These are phyloP conservation scores for Dipodomys spectabilis DNA, from an alignment of 2,113 vertebrate genomes.

Conservation along the genomic window DNA sequence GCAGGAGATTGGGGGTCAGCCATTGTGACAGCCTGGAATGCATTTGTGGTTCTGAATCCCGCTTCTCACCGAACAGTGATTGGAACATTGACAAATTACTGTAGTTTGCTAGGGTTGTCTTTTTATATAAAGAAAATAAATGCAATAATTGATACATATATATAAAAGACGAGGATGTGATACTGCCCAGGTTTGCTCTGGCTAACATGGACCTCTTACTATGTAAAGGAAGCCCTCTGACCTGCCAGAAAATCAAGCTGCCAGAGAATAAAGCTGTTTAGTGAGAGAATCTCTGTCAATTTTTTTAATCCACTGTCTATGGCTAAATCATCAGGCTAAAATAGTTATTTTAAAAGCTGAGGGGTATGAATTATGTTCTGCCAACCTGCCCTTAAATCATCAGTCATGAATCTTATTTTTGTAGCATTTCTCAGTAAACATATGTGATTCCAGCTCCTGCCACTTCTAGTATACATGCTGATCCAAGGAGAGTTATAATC, in stretches of 20 bases:
- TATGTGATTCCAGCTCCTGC: background rate
- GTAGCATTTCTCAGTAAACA: background rate
- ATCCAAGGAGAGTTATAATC: background rate
- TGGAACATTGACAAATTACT: too few relatives aligned
- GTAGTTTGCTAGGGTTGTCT: too few relatives aligned
- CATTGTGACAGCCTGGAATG: too few relatives aligned
- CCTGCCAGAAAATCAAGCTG: rapidly evolving
- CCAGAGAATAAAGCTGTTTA: too few relatives aligned
- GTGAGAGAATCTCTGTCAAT: too few relatives aligned
- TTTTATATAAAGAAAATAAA: too few relatives aligned
- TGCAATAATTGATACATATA: too few relatives aligned
- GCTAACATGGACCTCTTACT: background rate
- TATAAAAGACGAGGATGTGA: background rate
- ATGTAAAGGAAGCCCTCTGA: background rate
- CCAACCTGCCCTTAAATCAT: background rate
- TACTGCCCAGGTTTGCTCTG: background rate
- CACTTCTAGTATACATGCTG: background rate
- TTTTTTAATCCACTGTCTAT: background rate
- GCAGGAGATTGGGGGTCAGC: too few relatives aligned
- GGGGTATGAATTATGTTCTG: background rate
- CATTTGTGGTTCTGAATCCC: too few relatives aligned
- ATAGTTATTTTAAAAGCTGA: background rate
- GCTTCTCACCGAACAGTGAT: too few relatives aligned
- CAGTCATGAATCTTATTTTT: background rate
- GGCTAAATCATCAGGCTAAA: background rate